Base-by-base conservation (phyloP, 2,797 vertebrate species). In the Stomatorhinus walkeri region DNA sequence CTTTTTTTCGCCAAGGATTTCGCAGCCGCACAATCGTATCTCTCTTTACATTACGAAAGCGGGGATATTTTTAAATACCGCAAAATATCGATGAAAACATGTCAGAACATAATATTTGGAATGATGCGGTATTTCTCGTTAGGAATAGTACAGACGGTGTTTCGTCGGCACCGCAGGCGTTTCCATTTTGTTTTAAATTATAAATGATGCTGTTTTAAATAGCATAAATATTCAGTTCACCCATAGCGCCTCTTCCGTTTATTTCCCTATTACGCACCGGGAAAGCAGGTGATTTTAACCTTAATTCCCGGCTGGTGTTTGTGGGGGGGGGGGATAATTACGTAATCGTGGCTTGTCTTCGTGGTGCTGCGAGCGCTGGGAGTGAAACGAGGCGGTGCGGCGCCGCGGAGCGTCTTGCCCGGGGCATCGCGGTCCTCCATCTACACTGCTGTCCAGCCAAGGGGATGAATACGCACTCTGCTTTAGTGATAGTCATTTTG, bases 151-250 rank as follows among this genome's bases (percentile, higher is more conserved):
- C 7, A 32, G 52, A n/a, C 16, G 36, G 40, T 59, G 64, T 22
- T 2, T 43, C 5, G 19, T 81, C 19, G 59, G 61, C 59, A 72
- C 59, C 22, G 59, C 22, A 89, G 49, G 40, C 88, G 89, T 90
- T 89, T 90, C 89, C 89, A 90, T 91, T 90, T 90, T 89, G 87
- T 90, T 88, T 48, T 91, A 68, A 85, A 90, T 91, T 88, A 90
- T 91, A 90, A 87, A 91, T 90, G 76, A 84, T 54, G 36, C 49
- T 24, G 79, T 87, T 84, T 43, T 56, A 83, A 79, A 87, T 84
- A n/a, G 51, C 61, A 85, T 88, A 49, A 36, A 36, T n/a, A 84
- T 56, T 59, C 87, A 32, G 14, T 22, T 84, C 9, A 46, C 52
- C 84, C 36, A 16, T 49, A 64, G 24, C 2, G 81, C 81, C 54